A percentile compares a stretch with the other conserved stretches of the same genome.
These are phyloP conservation scores for Prionchulus punctatus DNA, from an alignment of 2,888 invertebrate species.

Conservation along the genomic window DNA sequence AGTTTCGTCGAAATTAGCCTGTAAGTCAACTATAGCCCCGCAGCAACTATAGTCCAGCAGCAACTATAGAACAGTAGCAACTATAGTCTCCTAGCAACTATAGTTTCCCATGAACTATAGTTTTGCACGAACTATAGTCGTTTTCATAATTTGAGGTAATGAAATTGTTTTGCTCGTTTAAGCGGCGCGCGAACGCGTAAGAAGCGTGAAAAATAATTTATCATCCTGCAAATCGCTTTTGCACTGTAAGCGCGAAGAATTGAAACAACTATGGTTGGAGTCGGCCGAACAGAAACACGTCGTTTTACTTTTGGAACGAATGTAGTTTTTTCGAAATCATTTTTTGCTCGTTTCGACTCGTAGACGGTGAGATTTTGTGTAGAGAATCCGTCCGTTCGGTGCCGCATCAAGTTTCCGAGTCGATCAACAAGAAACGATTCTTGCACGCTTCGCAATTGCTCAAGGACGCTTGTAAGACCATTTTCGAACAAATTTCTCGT, in stretches of 20 bases:
- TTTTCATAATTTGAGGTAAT: too few relatives aligned
- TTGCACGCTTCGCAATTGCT: constrained; percentile 54
- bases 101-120: too few relatives aligned
- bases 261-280: constrained; percentile 81
- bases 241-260: constrained; percentile 74
- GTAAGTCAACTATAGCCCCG: constrained; percentile 21
- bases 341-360: too few relatives aligned
- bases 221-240: constrained; percentile 66
- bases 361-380: constrained; percentile 17
- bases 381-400: constrained; percentile 60
- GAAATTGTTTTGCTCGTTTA: too few relatives aligned
- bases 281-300: constrained; percentile 88
- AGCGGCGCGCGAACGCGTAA: constrained; percentile 56
- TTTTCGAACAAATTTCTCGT: background rate
- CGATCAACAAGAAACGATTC: constrained; percentile 54
- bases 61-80: too few relatives aligned
- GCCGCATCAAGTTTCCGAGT: constrained; percentile 49
- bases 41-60: too few relatives aligned
- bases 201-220: constrained; percentile 60
- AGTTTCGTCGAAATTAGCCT: constrained; percentile 56
- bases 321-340: constrained; percentile 43
- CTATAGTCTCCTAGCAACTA: too few relatives aligned
- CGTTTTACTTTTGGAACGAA: constrained; percentile 67
- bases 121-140: too few relatives aligned
- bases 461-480: constrained; percentile 39